phyloP scores from a whole-genome alignment of 2,797 vertebrate genomes.

The Cryptoprocta ferox region DNA sequence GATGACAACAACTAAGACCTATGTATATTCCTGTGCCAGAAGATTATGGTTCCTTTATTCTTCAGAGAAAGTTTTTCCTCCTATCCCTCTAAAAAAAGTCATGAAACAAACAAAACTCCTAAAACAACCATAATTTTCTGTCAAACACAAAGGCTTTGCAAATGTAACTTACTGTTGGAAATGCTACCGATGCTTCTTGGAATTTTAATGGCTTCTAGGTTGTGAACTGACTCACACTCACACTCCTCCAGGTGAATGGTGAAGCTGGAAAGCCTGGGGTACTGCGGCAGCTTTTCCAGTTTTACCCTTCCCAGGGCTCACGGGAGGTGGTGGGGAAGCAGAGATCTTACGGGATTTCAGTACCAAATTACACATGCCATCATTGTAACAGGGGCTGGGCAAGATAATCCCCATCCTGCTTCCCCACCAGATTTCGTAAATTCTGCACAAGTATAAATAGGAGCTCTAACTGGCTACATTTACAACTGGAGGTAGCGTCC shows the following conservation, averaged over 20 bases:
- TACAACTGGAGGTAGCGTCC: conserved; percentile 75
- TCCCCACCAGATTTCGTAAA: background rate
- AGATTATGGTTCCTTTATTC: background rate
- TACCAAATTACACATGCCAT: background rate
- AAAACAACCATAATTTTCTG: background rate
- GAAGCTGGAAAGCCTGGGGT: background rate
- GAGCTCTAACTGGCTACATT: conserved; percentile 80
- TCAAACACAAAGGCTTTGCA: background rate
- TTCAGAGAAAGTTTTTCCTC: background rate
- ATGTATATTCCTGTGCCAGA: background rate
- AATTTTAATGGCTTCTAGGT: background rate
- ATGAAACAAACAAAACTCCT: background rate
- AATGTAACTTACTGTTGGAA: background rate
- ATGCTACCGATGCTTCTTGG: background rate
- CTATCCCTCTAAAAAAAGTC: background rate
- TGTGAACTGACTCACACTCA: background rate
- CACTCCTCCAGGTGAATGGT: background rate
- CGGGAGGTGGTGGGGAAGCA: background rate
- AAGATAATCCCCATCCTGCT: background rate
- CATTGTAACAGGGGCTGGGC: background rate
- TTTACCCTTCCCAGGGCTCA: no score
- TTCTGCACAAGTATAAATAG: conserved; percentile 55
- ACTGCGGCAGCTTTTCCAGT: background rate
- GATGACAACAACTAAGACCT: background rate
- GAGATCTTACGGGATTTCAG: background rate